Evolutionary conservation across 2,888 invertebrate genomes (phyloP), one percentile per base, ranked within the genome.

Genomic region (Kryphioiulus occultus): DNA sequence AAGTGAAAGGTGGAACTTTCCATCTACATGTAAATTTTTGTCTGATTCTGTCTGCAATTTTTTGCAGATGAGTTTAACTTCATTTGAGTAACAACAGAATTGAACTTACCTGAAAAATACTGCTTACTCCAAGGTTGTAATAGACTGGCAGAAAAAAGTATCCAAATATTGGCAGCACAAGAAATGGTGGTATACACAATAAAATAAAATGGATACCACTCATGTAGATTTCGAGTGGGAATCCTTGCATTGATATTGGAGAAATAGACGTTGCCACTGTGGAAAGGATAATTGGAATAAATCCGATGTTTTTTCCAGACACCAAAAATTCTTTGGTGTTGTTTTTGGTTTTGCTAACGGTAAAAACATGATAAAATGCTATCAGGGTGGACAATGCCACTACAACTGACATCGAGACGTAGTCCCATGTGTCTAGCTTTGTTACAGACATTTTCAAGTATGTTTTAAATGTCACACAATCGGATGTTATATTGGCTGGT

Each of bases 261-360:
- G 87, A 47, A 12, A 53, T 30, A 9, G 53, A 30, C 4, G 85
- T 87, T 12, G 87, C 87, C 85, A 87, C 85, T n/a, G 85, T 85
- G 30, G 87, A 87, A 32, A 87, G 19, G 59, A 87, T 35, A 3
- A 87, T 22, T 19, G 87, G 85, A 32, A 87, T 15, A 35, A 87
- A 85, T 30, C 85, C 85, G 9, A 87, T 30, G n/a, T 44, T 17
- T 85, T 87, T 87, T 19, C 42, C 85, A 26, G 85, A 32, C 12
- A 87, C 87, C 85, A 87, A n/a, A 85, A 87, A 87, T 15, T 87
- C 59, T n/a, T 87, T 85, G 7, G 87, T 53, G n/a, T 53, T 44
- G 9, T 10, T 35, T n/a, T 59, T 59, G 53, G 1, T 35, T 35
- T 85, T 87, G 17, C 53, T 87, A 5, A 10, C 85, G 12, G 22